Conservation (phyloP, 2,797 vertebrate species). For the Iguana delicatissima region DNA sequence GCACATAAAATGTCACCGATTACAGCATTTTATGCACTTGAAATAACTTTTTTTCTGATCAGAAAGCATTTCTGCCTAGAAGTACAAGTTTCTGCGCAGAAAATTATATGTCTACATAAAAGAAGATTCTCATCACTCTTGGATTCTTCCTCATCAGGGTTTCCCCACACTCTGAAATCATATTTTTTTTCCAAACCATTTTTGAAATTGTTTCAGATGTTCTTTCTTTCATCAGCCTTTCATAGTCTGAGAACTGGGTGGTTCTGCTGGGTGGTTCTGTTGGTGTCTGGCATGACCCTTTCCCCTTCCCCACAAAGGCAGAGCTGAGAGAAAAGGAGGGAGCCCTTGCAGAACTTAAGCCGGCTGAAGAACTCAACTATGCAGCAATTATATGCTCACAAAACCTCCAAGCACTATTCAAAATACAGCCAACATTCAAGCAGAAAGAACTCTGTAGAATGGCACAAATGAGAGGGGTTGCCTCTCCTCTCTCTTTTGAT, state of each 20-base stretch:
- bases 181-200: neutral
- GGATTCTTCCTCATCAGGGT: no score
- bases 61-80: no score
- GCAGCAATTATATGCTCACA: conserved; percentile 31
- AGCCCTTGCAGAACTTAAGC: conserved; percentile 28
- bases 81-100: no score
- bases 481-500: conserved; percentile 23
- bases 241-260: neutral
- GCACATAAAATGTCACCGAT: no score
- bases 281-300: neutral
- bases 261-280: neutral
- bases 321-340: conserved; percentile 9
- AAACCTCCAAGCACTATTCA: conserved; percentile 32
- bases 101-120: no score
- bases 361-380: conserved; percentile 30
- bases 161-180: no score
- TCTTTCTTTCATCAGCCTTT: fast-evolving
- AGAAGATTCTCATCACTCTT: no score
- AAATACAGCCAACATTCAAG: neutral
- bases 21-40: no score
- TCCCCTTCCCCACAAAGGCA: neutral
- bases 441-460: conserved; percentile 41
- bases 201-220: neutral
- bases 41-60: no score
- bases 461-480: conserved; percentile 31